Evolutionary conservation across 2,888 invertebrate species (phyloP).

Genomic region (Nephrotoma flavescens): DNA sequence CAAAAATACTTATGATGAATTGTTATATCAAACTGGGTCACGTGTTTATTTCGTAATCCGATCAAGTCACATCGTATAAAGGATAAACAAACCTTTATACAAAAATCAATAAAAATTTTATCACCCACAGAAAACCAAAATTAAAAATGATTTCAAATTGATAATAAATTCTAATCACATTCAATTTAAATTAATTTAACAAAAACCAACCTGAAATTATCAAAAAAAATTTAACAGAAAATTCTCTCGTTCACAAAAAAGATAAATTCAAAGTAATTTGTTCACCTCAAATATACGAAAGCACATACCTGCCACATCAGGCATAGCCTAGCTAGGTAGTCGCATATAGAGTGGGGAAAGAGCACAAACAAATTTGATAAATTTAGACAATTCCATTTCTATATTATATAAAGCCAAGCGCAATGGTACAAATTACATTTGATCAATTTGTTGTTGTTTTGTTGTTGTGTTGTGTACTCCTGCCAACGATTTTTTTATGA

Average conservation of each 20-base stretch:
- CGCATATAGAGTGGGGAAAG: too few species aligned
- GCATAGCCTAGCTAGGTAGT: neutral
- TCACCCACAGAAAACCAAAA: neutral
- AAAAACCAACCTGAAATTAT: neutral
- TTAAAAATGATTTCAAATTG: neutral
- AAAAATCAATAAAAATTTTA: neutral
- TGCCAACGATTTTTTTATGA: neutral
- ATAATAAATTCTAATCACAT: neutral
- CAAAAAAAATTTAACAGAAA: neutral
- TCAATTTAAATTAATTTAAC: neutral
- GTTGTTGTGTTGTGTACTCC: too few species aligned
- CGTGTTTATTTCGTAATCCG: too few species aligned
- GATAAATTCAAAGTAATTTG: neutral
- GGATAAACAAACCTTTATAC: too few species aligned
- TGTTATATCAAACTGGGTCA: too few species aligned
- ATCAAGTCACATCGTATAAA: too few species aligned
- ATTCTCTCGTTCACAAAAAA: neutral
- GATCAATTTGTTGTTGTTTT: too few species aligned
- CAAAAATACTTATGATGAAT: too few species aligned
- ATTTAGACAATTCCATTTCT: too few species aligned
- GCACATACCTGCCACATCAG: neutral
- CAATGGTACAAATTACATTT: too few species aligned
- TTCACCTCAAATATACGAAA: neutral
- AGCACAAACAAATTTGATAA: too few species aligned
- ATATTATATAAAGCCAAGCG: too few species aligned